phyloP scores from a whole-genome alignment of 2,797 vertebrate genomes.

The Dendrocincla tyrannina region DNA sequence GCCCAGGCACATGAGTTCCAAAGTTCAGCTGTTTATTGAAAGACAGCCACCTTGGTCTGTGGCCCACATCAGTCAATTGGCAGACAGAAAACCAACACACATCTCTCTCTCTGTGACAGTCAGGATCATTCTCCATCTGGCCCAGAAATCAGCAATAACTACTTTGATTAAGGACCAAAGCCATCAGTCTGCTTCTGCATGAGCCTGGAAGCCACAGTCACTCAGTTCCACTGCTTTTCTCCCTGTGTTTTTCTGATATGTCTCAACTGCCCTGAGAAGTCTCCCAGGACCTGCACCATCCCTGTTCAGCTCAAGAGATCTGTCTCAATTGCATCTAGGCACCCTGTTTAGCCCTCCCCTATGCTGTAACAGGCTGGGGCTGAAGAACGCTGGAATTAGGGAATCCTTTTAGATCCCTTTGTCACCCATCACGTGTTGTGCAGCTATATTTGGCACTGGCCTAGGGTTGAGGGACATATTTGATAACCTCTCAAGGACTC shows the following conservation, averaged over 20 bases:
- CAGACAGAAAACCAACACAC: background rate
- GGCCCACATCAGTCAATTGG: background rate
- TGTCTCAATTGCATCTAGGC: rapidly evolving
- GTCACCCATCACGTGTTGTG: background rate
- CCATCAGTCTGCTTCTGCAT: too few species aligned
- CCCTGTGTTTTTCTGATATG: background rate
- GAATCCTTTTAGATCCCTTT: background rate
- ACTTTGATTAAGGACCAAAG: too few species aligned
- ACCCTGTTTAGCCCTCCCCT: rapidly evolving
- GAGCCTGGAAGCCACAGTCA: too few species aligned
- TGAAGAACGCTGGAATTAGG: background rate
- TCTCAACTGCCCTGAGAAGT: background rate
- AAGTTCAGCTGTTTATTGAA: background rate
- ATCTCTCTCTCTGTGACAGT: too few species aligned
- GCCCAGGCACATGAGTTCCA: background rate
- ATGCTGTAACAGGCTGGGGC: background rate
- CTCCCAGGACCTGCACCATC: background rate
- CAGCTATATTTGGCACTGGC: background rate
- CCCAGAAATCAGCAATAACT: too few species aligned
- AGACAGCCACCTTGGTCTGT: background rate
- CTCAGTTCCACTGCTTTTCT: too few species aligned
- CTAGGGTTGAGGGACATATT: background rate
- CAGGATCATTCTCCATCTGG: too few species aligned
- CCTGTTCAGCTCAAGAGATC: background rate
- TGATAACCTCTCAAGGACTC: background rate